A percentile compares a stretch with the other conserved stretches of the same genome.
These are phyloP conservation scores for Macrobrachium nipponense DNA, from an alignment of 1,140 invertebrate genomes.

Conservation along the genomic window DNA sequence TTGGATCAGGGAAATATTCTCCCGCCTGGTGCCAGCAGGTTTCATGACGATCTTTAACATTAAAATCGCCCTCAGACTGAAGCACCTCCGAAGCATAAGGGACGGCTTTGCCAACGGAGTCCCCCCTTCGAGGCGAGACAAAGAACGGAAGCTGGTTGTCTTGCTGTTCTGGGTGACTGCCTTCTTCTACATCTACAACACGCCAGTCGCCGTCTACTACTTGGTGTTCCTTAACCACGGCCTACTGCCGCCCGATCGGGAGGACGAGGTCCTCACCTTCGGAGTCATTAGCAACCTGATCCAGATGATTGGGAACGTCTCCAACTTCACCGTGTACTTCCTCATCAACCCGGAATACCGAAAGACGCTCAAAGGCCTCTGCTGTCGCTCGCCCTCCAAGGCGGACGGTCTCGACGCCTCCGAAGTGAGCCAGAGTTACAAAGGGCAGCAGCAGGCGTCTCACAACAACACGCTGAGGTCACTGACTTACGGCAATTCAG, in stretches of 20 bases:
- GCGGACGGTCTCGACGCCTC: neutral
- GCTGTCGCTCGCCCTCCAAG: neutral
- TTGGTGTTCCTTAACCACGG: constrained; percentile 27
- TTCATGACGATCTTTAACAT: constrained; percentile 40
- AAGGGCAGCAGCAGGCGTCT: no score
- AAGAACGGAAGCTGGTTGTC: constrained; percentile 44
- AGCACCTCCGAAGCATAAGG: constrained; percentile 36
- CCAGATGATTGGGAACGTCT: constrained; percentile 12
- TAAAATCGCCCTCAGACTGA: constrained; percentile 38
- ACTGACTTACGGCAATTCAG: no score
- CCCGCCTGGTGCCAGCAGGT: constrained; percentile 39
- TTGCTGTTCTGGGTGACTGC: constrained; percentile 48
- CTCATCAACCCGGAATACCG: neutral
- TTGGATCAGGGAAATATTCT: constrained; percentile 45
- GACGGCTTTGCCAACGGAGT: constrained; percentile 46
- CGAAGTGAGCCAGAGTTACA: no score
- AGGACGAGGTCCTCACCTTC: constrained; percentile 19
- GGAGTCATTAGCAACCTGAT: constrained; percentile 38
- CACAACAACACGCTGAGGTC: no score
- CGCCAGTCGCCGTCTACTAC: constrained; percentile 48
- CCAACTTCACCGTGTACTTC: constrained; percentile 2
- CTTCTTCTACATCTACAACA: constrained; percentile 52
- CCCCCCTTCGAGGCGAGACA: constrained; percentile 25
- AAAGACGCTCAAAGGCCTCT: neutral
- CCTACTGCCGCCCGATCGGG: neutral